Base-by-base conservation (phyloP, 2,888 invertebrate genomes). In the Apotomis capreana region DNA sequence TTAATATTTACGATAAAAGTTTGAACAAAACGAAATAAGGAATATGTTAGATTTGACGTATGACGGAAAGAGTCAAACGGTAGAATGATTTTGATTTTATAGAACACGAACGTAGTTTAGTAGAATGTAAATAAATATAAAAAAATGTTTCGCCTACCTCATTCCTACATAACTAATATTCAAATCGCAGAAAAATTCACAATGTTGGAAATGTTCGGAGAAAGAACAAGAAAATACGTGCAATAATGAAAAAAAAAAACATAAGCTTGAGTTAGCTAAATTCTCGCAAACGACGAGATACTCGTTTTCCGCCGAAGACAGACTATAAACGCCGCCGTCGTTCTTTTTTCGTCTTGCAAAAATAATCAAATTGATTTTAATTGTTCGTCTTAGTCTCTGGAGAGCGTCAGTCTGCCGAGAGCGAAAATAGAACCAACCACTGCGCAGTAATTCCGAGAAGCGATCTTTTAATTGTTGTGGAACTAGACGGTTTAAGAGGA, bases 341-440 rank as follows among this genome's bases (percentile, higher is more conserved):
- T 79, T 86, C 85, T 88, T 86, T 87, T 89, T 86, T 83, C 78
- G 85, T 83, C 81, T 83, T 83, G 79, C 76, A 75, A 77, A 86
- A 88, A 90, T 86, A 89, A 89, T 85, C 87, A 84, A 82, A 81
- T 77, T 74, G 78, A 76, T 79, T 85, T 88, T 89, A 87, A 90
- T 90, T 89, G 88, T 87, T 87, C 84, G 65, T 71, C 74, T 74
- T 75, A 72, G 73, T 67, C 76, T 67, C 70, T 88, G 88, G 86
- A 83, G 82, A 87, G 78, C 80, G 80, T 88, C 86, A 86, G 79
- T 79, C 79, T 79, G 78, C 77, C 76, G 78, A 79, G 12, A 10
- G 65, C 46, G 9, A 85, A 87, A 89, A 87, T 87, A 89, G 83
- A 79, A 68, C 44, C 5, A 83, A 82, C 59, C 68, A 57, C 70